These are phyloP conservation scores for Martes martes DNA, from an alignment of 2,113 vertebrate species.

Conservation along the genomic window DNA sequence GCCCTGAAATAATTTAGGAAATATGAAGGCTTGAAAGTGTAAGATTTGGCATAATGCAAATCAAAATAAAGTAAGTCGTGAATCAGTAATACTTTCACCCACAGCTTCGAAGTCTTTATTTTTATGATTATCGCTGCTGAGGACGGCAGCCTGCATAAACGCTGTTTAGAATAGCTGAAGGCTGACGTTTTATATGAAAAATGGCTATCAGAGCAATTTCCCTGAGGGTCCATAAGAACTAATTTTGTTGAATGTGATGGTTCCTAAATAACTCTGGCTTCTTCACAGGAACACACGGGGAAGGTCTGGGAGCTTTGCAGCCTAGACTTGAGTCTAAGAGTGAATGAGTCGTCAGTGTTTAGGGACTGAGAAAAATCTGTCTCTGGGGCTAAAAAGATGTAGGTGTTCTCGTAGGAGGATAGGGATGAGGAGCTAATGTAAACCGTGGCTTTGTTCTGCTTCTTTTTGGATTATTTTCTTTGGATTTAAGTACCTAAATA, in stretches of 20 bases:
- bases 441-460: neutral
- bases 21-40: neutral
- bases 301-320: too few relatives aligned
- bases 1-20: neutral
- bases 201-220: neutral
- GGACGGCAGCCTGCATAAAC: neutral
- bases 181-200: neutral
- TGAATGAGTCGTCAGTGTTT: neutral
- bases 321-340: neutral
- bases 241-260: neutral
- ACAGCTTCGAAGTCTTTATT: neutral
- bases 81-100: neutral
- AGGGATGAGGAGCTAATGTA: neutral
- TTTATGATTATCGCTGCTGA: neutral
- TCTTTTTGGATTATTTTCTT: neutral
- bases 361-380: neutral
- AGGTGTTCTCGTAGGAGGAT: neutral
- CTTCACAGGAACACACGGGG: neutral
- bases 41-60: neutral
- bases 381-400: neutral
- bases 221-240: neutral
- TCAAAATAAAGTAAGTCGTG: neutral
- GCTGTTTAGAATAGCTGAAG: neutral
- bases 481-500: neutral
- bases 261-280: neutral